Evolutionary conservation across 2,113 vertebrate genomes (phyloP).

Genomic region (Meriones unguiculatus): DNA sequence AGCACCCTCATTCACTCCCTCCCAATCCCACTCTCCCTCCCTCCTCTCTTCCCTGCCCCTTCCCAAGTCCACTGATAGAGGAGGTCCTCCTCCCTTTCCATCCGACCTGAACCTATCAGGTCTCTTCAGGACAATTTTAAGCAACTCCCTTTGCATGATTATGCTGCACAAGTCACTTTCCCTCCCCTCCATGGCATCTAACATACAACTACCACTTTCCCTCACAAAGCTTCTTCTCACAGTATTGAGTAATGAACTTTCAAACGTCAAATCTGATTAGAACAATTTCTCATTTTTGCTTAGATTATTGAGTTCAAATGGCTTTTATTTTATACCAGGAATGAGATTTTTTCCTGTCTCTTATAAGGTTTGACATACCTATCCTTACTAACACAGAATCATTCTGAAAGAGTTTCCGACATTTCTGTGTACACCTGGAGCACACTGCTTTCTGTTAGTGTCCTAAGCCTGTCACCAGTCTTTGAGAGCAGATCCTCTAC

Average conservation of each 20-base stretch:
- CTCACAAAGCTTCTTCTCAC: neutral
- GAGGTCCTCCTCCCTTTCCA: no score
- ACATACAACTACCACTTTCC: neutral
- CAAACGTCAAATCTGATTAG: neutral
- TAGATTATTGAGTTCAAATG: neutral
- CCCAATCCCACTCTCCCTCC: no score
- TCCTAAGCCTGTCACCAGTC: neutral
- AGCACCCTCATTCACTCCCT: no score
- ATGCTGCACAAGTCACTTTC: neutral
- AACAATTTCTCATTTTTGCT: neutral
- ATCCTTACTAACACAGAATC: neutral
- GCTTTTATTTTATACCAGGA: neutral
- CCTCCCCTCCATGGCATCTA: neutral
- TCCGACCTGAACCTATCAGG: no score
- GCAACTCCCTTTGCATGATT: neutral
- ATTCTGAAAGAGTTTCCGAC: neutral
- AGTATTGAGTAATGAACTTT: neutral
- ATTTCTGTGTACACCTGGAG: neutral
- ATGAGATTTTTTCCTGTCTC: neutral
- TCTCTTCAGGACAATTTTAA: neutral
- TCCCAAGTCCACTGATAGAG: no score
- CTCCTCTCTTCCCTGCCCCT: no score
- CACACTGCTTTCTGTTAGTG: neutral
- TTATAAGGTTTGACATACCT: neutral
- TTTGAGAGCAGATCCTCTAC: neutral